Evolutionary conservation across 2,888 invertebrate species (phyloP).

Genomic region (Sminthurinus aureus): DNA sequence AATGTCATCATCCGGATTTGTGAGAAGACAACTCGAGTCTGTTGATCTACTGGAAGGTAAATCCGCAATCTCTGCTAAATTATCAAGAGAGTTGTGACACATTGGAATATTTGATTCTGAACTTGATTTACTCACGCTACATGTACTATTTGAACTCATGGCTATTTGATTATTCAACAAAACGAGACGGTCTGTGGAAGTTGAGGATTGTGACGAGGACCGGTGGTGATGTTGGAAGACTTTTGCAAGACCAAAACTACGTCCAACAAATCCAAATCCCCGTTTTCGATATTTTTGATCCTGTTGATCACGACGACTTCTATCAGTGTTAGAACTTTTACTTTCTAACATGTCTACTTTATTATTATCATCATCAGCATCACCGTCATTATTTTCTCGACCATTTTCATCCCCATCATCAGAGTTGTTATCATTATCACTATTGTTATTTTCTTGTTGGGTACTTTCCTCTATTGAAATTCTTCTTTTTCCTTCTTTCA

Average conservation of each 20-base stretch:
- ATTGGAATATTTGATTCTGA: constrained; percentile 59
- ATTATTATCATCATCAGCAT: constrained; percentile 30
- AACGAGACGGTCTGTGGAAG: constrained; percentile 40
- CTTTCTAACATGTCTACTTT: neutral
- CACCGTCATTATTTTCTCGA: neutral
- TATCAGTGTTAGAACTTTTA: neutral
- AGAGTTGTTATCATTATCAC: neutral
- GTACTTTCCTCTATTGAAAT: neutral
- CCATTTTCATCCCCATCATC: constrained; percentile 28
- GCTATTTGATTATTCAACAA: constrained; percentile 46
- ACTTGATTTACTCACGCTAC: constrained; percentile 53
- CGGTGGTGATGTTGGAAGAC: constrained; percentile 36
- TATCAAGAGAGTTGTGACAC: constrained; percentile 59
- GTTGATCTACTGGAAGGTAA: constrained; percentile 56
- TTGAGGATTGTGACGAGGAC: constrained; percentile 38
- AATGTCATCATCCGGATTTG: constrained; percentile 23
- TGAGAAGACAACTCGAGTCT: constrained; percentile 55
- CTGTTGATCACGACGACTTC: neutral
- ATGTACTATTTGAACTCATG: neutral
- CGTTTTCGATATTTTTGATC: constrained; percentile 36
- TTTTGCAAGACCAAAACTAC: constrained; percentile 43
- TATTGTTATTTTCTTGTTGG: neutral
- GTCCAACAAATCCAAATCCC: constrained; percentile 46
- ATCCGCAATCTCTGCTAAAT: constrained; percentile 52
- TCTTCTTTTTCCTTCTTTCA: neutral